phyloP scores from a whole-genome alignment of 2,113 vertebrate genomes.

The Phainopepla nitens region DNA sequence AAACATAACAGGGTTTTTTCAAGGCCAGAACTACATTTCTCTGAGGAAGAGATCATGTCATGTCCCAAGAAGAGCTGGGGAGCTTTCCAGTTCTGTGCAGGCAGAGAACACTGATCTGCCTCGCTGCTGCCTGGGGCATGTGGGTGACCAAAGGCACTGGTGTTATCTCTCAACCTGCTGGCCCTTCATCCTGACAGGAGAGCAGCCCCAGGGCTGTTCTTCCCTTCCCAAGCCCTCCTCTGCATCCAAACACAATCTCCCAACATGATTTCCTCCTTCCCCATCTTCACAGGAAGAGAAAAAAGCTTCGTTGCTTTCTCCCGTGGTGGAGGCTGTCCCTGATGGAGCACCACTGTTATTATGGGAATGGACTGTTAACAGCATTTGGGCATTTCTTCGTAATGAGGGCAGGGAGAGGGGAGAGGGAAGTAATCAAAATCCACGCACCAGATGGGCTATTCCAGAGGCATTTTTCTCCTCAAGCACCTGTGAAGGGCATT shows the following conservation, averaged over 20 bases:
- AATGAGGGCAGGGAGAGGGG: constrained; percentile 16
- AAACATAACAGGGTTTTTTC: background rate
- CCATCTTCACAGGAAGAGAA: background rate
- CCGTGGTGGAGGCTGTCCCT: background rate
- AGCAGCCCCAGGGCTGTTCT: background rate
- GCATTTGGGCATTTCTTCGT: constrained; percentile 6
- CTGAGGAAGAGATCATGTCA: background rate
- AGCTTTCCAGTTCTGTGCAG: background rate
- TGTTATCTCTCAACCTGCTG: background rate
- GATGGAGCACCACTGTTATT: background rate
- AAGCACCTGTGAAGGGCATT: constrained; percentile 44
- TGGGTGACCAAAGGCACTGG: background rate
- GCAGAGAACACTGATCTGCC: background rate
- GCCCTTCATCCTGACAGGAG: background rate
- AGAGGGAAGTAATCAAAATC: background rate
- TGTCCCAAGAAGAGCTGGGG: background rate
- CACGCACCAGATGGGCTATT: background rate
- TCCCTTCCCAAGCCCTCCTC: background rate
- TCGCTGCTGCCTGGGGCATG: background rate
- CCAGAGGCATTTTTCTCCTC: constrained; percentile 43
- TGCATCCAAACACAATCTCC: background rate
- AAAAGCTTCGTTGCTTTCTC: background rate
- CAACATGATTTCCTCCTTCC: background rate
- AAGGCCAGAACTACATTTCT: background rate
- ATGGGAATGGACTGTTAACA: constrained; percentile 18